Evolutionary conservation across 2,113 vertebrate genomes (phyloP), one percentile per base, ranked within the genome.

Genomic region (Motacilla tschutschensis): DNA sequence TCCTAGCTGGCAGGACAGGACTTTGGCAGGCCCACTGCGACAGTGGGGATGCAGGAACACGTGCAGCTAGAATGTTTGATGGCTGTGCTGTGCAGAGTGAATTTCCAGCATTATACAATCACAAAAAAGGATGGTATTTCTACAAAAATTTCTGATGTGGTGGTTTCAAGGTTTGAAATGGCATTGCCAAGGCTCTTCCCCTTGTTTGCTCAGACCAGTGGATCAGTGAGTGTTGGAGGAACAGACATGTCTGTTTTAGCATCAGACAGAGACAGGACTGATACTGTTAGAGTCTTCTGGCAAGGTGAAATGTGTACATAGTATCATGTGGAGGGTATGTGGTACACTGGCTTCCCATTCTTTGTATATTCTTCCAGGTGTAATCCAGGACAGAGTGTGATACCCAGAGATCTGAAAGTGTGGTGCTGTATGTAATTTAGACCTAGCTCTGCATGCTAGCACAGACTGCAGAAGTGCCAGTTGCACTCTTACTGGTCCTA

Each of bases 271-370:
- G 54, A 12, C 17, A 31, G 47, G 14, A 62, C 15, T n/a, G 58
- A 28, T 44, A 26, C 13, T 58, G 17, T 67, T 20, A 17, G 0
- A 59, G 43, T 24, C 11, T 46, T 21, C 35, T 59, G 55, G 11
- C 35, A 69, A 55, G n/a, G 16, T 20, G 25, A 15, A 58, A 43
- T 26, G 21, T 65, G 81, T 36, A 7, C 0, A 1, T 41, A 41
- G 17, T 15, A 44, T 55, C 41, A 48, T 0, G 0, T 21, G 29
- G 41, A 79, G 41, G 7, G 12, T 63, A 11, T 0, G 1, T 18
- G 31, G 19, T 40, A 10, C 35, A 5, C 41, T 6, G 3, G 19
- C 20, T 74, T 59, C 41, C 33, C 14, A 4, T 47, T 44, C 47
- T 84, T 46, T 26, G 5, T 24, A 4, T 29, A 25, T 43, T 47